phyloP scores from a whole-genome alignment of 2,113 vertebrate genomes.

The Cyphomyrus discorhynchus region DNA sequence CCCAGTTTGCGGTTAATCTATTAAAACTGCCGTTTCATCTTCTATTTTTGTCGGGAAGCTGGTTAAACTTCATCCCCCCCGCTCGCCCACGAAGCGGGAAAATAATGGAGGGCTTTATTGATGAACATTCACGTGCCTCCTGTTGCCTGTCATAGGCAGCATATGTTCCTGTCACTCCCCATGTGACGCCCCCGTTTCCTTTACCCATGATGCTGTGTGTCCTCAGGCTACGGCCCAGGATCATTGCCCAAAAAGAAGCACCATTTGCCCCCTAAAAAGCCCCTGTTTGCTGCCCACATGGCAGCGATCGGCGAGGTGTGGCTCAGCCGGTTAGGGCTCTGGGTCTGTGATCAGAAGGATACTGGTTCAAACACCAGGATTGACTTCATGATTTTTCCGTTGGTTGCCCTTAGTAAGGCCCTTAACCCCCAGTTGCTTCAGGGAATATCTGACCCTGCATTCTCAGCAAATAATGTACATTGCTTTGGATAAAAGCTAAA shows the following conservation, averaged over 20 bases:
- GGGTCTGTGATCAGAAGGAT: neutral
- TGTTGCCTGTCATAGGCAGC: conserved; percentile 42
- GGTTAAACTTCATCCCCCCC: conserved; percentile 85
- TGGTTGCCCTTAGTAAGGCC: neutral
- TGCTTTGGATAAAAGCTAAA: neutral
- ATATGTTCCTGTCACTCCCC: conserved; percentile 47
- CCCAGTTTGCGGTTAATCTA: conserved; percentile 92
- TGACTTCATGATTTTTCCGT: neutral
- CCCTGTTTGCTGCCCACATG: neutral
- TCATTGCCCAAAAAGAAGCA: neutral
- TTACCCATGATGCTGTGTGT: neutral
- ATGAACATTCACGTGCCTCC: conserved; percentile 49
- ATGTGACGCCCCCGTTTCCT: conserved; percentile 26
- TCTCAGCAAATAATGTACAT: neutral
- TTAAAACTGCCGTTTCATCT: conserved; percentile 93
- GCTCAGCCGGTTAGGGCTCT: neutral
- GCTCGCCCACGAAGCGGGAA: conserved; percentile 46
- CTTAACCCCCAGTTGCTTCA: neutral
- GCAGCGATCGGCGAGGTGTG: neutral
- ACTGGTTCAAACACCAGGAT: neutral
- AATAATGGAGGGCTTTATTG: conserved; percentile 55
- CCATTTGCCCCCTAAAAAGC: neutral
- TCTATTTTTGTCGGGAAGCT: conserved; percentile 98
- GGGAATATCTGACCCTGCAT: neutral
- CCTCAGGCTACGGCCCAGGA: neutral